These are phyloP conservation scores for Oxytorus armatus DNA, from an alignment of 2,888 invertebrate genomes.

Conservation along the genomic window DNA sequence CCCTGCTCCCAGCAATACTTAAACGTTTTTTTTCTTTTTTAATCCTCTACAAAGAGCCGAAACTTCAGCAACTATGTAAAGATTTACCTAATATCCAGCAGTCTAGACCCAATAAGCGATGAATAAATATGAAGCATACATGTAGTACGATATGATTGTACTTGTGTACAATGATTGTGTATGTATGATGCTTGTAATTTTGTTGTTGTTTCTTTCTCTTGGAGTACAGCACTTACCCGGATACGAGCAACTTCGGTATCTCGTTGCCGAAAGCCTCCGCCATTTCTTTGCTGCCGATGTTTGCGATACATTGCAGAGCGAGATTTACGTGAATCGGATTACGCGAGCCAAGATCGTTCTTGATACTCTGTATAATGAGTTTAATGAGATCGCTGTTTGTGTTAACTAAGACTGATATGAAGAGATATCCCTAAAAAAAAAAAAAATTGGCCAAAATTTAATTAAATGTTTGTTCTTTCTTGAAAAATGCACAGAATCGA, in stretches of 20 bases:
- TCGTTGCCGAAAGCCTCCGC: constrained; percentile 99
- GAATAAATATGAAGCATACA: constrained; percentile 53
- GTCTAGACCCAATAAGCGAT: constrained; percentile 72
- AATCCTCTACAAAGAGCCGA: constrained; percentile 50
- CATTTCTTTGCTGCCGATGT: constrained; percentile 99
- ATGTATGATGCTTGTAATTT: constrained; percentile 14
- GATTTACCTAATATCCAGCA: constrained; percentile 74
- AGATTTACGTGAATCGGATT: constrained; percentile 99
- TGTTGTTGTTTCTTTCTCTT: constrained; percentile 27
- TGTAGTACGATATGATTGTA: constrained; percentile 58
- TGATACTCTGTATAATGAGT: constrained; percentile 99
- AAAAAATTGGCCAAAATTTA: background rate
- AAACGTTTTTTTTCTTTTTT: constrained; percentile 1
- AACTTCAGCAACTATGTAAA: constrained; percentile 54
- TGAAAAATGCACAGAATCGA: background rate
- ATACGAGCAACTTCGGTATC: constrained; percentile 98
- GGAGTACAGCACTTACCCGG: constrained; percentile 88
- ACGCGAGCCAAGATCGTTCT: constrained; percentile 97
- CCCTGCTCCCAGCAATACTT: constrained; percentile 44
- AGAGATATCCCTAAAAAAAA: constrained; percentile 95
- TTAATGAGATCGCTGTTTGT: constrained; percentile 99
- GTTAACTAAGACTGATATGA: constrained; percentile 99
- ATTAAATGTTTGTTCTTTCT: background rate
- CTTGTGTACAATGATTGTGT: constrained; percentile 46
- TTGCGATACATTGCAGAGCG: constrained; percentile 99